Percentiles rank a stretch among this genome's conserved stretches.
Conservation (phyloP, 2,113 vertebrate genomes). For the Erythrolamprus reginae region DNA sequence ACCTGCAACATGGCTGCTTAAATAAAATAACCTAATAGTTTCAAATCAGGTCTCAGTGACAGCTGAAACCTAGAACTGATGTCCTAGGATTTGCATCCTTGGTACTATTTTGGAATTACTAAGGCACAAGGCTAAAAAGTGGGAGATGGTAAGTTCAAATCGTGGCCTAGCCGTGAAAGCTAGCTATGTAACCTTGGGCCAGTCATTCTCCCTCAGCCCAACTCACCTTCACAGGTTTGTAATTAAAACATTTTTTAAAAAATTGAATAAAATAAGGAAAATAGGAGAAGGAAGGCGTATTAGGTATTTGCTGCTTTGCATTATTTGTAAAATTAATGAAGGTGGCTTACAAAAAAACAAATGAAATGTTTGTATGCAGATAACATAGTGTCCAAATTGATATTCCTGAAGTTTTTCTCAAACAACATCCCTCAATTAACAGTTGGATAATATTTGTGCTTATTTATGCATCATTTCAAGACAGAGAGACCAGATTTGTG, state of each 20-base stretch:
- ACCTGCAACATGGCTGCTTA: neutral
- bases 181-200: neutral
- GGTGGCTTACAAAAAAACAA: no score
- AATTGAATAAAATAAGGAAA: no score
- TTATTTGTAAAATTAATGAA: no score
- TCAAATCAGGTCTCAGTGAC: neutral
- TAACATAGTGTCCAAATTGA: neutral
- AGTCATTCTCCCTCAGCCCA: neutral
- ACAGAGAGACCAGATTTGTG: neutral
- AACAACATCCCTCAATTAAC: neutral
- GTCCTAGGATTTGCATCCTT: neutral
- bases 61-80: neutral
- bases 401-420: neutral
- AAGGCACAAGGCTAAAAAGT: neutral
- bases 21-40: neutral
- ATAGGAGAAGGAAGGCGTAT: no score
- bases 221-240: neutral
- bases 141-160: neutral
- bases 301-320: no score
- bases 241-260: no score
- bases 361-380: neutral
- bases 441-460: neutral
- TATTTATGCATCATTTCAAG: neutral
- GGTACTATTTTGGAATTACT: neutral
- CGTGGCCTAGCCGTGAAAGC: neutral